A percentile compares a stretch with the other conserved stretches of the same genome.
These are phyloP conservation scores for Leptoteleia sp. DNA, from an alignment of 1,140 invertebrate species.

Conservation along the genomic window DNA sequence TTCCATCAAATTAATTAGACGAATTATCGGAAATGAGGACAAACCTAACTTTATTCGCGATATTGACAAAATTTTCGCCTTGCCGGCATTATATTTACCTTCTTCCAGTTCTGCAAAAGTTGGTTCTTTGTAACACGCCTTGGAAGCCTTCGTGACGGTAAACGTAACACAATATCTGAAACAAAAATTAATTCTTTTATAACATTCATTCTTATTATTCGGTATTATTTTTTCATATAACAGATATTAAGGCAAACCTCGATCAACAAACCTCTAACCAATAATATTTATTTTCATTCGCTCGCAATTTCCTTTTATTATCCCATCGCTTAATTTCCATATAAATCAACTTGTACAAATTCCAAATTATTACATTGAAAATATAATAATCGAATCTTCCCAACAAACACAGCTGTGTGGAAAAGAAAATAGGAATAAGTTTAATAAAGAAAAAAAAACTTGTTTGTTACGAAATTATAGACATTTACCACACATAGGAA, in stretches of 20 bases:
- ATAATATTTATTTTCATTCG: constrained; percentile 8
- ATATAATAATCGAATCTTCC: no score
- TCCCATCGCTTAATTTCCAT: no score
- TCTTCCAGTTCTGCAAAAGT: constrained; percentile 86
- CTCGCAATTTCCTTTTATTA: background rate
- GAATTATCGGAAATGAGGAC: constrained; percentile 35
- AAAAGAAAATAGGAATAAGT: no score
- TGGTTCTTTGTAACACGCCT: constrained; percentile 88
- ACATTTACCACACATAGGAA: constrained; percentile 27
- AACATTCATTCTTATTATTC: constrained; percentile 8
- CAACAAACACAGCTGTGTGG: no score
- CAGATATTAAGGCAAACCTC: background rate
- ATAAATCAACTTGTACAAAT: no score
- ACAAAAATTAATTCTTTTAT: constrained; percentile 71
- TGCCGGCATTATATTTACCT: constrained; percentile 82
- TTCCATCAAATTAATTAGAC: constrained; percentile 43
- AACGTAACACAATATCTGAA: constrained; percentile 92
- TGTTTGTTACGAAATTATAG: constrained; percentile 30
- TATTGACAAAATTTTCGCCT: constrained; percentile 48
- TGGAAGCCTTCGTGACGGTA: constrained; percentile 89
- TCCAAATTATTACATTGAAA: no score
- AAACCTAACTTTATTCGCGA: constrained; percentile 36
- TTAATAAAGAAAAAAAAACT: constrained; percentile 22
- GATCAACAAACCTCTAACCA: constrained; percentile 1
- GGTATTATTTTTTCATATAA: background rate